Percentiles rank a stretch among this genome's conserved stretches.
phyloP scores from a whole-genome alignment of 1,140 invertebrate genomes.

The Fragariocoptes setiger region DNA sequence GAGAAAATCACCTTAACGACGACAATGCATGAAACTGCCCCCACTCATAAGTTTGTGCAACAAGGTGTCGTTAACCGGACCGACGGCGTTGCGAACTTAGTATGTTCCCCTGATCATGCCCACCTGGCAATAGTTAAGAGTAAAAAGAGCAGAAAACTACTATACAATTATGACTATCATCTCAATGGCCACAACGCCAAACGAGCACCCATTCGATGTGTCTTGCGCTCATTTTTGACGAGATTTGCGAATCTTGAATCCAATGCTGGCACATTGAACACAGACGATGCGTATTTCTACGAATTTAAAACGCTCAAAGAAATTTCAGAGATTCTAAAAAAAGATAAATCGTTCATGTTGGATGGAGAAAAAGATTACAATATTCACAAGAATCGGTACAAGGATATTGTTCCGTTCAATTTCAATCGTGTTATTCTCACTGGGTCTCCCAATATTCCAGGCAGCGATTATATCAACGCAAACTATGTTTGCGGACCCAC shows the following conservation, averaged over 20 bases:
- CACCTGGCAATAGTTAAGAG: too few relatives aligned
- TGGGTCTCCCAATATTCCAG: conserved; percentile 21
- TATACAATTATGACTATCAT: too few relatives aligned
- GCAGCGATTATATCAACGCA: conserved; percentile 35
- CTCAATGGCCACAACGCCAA: too few relatives aligned
- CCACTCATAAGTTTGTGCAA: too few relatives aligned
- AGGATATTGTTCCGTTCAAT: conserved; percentile 37
- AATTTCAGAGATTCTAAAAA: conserved; percentile 21
- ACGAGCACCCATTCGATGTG: too few relatives aligned
- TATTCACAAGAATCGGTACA: conserved; percentile 30
- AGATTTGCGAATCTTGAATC: not conserved
- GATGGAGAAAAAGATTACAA: conserved; percentile 30
- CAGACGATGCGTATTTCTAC: conserved; percentile 2
- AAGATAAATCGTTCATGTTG: conserved; percentile 18
- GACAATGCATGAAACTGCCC: too few relatives aligned
- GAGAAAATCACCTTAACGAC: too few relatives aligned
- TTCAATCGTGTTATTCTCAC: conserved; percentile 25
- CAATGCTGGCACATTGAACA: not conserved
- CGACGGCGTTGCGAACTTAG: too few relatives aligned
- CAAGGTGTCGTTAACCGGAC: too few relatives aligned
- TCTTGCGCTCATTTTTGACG: too few relatives aligned
- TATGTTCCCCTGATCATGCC: too few relatives aligned
- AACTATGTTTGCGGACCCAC: conserved; percentile 24
- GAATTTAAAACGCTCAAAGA: conserved; percentile 20
- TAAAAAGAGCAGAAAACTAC: too few relatives aligned